Evolutionary conservation across 2,113 vertebrate genomes (phyloP).

Genomic region (Tapirus terrestris): DNA sequence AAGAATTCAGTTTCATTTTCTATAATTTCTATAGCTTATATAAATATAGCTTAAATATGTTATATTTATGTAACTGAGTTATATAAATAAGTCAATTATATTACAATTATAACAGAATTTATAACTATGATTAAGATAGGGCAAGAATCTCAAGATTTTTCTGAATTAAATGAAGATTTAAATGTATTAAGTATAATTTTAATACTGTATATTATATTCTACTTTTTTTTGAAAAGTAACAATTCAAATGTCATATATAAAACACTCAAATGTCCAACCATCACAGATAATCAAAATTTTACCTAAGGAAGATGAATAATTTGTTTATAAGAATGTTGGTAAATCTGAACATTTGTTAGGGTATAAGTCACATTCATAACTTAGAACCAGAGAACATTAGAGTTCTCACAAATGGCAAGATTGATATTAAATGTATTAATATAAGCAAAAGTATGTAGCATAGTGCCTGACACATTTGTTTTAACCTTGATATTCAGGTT

Average conservation of each 20-base stretch:
- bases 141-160: neutral
- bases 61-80: too few species aligned
- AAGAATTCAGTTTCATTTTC: neutral
- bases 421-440: neutral
- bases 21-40: neutral
- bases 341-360: neutral
- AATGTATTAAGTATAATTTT: neutral
- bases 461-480: neutral
- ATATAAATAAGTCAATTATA: neutral
- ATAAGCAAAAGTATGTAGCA: neutral
- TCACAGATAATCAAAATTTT: neutral
- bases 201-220: neutral
- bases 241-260: slow-evolving; percentile 32
- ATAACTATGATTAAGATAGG: neutral
- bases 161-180: neutral
- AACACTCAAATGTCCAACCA: neutral
- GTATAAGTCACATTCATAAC: neutral
- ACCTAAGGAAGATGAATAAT: neutral
- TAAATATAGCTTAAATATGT: too few species aligned
- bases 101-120: neutral
- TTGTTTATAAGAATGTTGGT: neutral
- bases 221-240: neutral
- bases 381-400: neutral
- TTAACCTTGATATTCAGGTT: neutral
- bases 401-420: slow-evolving; percentile 16